Conservation (phyloP, 2,797 vertebrate genomes). For the Micrastur ruficollis region DNA sequence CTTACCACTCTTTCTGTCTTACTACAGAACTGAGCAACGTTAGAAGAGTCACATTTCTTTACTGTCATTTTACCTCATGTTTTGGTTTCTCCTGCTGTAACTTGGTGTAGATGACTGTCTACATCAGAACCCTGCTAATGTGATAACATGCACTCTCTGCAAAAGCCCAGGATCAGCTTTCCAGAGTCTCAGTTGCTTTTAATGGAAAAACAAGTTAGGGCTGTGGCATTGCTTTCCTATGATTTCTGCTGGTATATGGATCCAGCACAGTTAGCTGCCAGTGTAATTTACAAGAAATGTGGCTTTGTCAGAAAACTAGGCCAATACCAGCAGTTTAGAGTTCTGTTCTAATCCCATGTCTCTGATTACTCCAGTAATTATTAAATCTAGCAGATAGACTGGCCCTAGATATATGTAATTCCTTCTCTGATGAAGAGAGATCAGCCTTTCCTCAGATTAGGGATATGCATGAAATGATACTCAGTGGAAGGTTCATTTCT, state of each 20-base stretch:
- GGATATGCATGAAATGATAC: not conserved
- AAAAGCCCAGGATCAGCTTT: not conserved
- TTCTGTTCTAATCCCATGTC: not conserved
- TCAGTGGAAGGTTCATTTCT: not conserved
- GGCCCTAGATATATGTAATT: not conserved
- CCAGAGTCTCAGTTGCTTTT: not conserved
- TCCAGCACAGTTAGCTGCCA: not conserved
- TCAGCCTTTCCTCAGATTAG: not conserved
- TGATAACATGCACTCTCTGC: not conserved
- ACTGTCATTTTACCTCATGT: not conserved
- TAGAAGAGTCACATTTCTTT: not conserved
- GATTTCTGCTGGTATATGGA: not conserved
- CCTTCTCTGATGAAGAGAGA: not conserved
- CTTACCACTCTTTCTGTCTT: not conserved
- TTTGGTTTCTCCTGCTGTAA: not conserved
- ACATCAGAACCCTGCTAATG: not conserved
- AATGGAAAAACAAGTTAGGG: not conserved
- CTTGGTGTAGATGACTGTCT: not conserved
- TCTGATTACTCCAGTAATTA: not conserved
- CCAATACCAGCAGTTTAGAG: not conserved
- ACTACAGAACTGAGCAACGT: not conserved
- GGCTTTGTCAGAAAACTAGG: not conserved
- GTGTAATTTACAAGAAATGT: not conserved
- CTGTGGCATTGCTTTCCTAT: not conserved
- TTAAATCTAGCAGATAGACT: not conserved